Base-by-base conservation (phyloP, 2,888 invertebrate genomes). In the Eupithecia vulgata region DNA sequence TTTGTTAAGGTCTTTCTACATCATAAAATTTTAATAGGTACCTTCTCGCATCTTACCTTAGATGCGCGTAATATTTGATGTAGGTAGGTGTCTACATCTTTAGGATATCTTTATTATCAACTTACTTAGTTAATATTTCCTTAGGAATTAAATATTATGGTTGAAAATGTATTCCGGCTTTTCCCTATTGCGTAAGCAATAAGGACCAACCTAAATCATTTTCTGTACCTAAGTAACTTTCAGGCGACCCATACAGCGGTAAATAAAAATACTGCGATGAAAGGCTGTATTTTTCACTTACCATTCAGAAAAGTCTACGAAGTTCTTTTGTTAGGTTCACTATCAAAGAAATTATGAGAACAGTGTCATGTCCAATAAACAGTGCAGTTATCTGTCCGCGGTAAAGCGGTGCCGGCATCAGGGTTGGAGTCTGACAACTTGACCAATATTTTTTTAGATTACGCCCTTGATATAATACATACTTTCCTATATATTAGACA, bases 381-480 rank as follows among this genome's bases (percentile, higher is more conserved):
- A 81, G 81, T 73, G 80, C 81, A 84, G 86, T 86, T 85, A 86
- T 84, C 84, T 86, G 85, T 83, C 79, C 80, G 78, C 79, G 77
- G 81, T 77, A 83, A 75, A 80, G 67, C 72, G 74, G 68, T 70
- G 70, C 70, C 64, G 65, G 21, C 21, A 74, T 57, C 52, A 70
- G 68, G 67, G 68, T n/a, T n/a, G 61, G 61, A 61, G 15, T 30
- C 6, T 59, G 48, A 48, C n/a, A 48, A n/a, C 17, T n/a, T n/a
- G 52, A 15, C 61, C 34, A 34, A 8, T 61, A 15, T 61, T 61
- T 61, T 34, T 15, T 3, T 61, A 34, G 59, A 52, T 52, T 21
- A 21, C 17, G 15, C 45, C 17, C 17, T 45, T 17, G 42, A 15
- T 10, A 37, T 30, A 30, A 30, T 30, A 30, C 4, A 30, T 30